Conservation (phyloP, 23 tunicate genomes). For the Diplosoma virens region DNA sequence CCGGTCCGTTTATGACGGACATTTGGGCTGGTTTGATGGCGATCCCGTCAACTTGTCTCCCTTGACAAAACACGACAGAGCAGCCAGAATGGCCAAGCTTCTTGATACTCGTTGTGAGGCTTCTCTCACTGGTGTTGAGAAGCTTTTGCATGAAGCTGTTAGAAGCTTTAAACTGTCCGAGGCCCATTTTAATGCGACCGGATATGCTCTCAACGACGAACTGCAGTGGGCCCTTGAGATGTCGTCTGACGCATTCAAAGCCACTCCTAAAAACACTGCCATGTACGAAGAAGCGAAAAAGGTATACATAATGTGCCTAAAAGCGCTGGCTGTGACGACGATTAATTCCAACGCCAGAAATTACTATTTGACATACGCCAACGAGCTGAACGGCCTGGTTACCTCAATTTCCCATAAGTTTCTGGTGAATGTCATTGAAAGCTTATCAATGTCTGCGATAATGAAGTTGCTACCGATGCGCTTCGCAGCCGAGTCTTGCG, state of each 20-base stretch:
- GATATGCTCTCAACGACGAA: constrained; percentile 25
- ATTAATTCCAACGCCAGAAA: constrained; percentile 61
- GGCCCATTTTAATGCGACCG: constrained; percentile 19
- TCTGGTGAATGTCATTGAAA: background rate
- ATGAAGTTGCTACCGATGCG: constrained; percentile 1
- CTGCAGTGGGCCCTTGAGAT: constrained; percentile 83
- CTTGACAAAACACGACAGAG: constrained; percentile 29
- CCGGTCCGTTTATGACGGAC: constrained; percentile 42
- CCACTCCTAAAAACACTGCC: background rate
- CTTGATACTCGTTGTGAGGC: background rate
- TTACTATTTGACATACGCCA: constrained; percentile 64
- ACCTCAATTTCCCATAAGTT: background rate
- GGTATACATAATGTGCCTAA: constrained; percentile 10
- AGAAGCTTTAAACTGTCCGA: constrained; percentile 13
- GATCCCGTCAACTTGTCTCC: constrained; percentile 72
- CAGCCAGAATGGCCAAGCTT: constrained; percentile 26
- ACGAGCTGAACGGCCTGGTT: constrained; percentile 27
- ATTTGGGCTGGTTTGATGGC: constrained; percentile 85
- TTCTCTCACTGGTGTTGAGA: constrained; percentile 6
- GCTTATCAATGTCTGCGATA: background rate
- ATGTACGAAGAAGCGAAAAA: constrained; percentile 35
- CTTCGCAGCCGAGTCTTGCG: constrained; percentile 46
- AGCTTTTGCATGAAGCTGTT: constrained; percentile 35
- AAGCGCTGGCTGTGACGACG: constrained; percentile 16
- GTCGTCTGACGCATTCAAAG: constrained; percentile 20